Percentiles rank a stretch among this genome's conserved stretches.
These are phyloP conservation scores for Marcusenius ussheri DNA, from an alignment of 2,113 vertebrate genomes.

Conservation along the genomic window DNA sequence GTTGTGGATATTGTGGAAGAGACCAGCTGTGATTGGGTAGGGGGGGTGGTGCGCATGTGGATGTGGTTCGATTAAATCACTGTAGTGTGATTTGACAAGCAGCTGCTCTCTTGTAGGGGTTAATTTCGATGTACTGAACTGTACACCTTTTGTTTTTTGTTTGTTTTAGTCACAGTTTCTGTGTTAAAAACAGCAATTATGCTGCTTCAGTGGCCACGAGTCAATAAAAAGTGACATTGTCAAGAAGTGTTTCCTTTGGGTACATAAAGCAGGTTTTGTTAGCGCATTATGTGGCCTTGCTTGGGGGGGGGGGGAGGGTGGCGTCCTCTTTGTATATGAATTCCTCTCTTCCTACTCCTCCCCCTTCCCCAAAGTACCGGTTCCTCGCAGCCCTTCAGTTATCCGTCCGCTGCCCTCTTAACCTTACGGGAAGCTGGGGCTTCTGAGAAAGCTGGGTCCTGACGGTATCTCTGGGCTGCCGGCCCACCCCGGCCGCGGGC, in stretches of 20 bases:
- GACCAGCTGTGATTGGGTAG: conserved; percentile 50
- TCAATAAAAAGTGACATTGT: not conserved
- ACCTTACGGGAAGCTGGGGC: not conserved
- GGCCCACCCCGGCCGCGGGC: not conserved
- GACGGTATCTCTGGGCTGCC: not conserved
- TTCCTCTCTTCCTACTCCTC: not conserved
- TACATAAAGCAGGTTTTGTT: not conserved
- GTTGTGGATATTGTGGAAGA: conserved; percentile 49
- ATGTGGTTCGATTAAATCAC: not conserved
- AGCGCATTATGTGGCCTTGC: not conserved
- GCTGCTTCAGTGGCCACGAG: not conserved
- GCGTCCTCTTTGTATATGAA: not conserved
- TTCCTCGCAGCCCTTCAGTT: not conserved
- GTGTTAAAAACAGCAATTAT: not conserved
- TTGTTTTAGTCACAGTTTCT: not conserved
- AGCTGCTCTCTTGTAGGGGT: not conserved
- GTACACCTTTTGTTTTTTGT: not conserved
- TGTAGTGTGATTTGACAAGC: not conserved
- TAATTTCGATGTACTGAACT: not conserved
- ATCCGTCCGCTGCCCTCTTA: not conserved
- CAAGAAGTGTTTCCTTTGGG: not conserved
- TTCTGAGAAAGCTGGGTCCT: not conserved
- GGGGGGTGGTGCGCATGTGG: not conserved
- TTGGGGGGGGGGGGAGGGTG: not conserved
- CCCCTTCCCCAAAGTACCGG: not conserved